phyloP scores from a whole-genome alignment of 2,797 vertebrate species.

The Babyrousa celebensis region DNA sequence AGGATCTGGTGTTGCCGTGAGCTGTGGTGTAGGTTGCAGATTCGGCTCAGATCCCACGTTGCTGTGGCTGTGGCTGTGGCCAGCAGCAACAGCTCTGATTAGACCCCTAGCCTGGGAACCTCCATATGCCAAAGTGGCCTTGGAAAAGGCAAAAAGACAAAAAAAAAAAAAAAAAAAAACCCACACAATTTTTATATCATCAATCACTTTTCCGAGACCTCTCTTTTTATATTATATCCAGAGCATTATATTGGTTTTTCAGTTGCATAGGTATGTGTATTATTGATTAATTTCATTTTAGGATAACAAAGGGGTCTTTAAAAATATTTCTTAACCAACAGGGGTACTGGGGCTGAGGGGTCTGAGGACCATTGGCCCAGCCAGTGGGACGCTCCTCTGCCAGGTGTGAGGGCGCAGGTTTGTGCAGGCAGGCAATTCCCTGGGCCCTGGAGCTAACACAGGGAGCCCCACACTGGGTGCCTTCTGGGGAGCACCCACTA shows the following conservation, averaged over 20 bases:
- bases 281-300: neutral
- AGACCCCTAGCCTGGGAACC: too few relatives aligned
- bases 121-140: too few relatives aligned
- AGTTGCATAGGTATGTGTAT: neutral
- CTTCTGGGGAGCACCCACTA: neutral
- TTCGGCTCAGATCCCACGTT: too few relatives aligned
- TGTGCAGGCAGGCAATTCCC: neutral
- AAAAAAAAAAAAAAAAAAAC: too few relatives aligned
- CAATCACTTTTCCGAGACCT: neutral
- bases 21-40: too few relatives aligned
- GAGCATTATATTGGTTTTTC: neutral
- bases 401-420: too few relatives aligned
- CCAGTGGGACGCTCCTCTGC: neutral
- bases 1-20: too few relatives aligned
- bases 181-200: neutral
- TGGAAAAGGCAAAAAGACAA: too few relatives aligned
- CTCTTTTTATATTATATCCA: neutral
- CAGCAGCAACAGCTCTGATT: too few relatives aligned
- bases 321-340: neutral
- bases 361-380: neutral
- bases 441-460: neutral
- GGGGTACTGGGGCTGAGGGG: neutral
- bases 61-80: too few relatives aligned
- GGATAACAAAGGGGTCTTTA: neutral
- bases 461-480: rapidly evolving